Conservation (phyloP, 1,140 invertebrate species). For the Danaus plexippus region DNA sequence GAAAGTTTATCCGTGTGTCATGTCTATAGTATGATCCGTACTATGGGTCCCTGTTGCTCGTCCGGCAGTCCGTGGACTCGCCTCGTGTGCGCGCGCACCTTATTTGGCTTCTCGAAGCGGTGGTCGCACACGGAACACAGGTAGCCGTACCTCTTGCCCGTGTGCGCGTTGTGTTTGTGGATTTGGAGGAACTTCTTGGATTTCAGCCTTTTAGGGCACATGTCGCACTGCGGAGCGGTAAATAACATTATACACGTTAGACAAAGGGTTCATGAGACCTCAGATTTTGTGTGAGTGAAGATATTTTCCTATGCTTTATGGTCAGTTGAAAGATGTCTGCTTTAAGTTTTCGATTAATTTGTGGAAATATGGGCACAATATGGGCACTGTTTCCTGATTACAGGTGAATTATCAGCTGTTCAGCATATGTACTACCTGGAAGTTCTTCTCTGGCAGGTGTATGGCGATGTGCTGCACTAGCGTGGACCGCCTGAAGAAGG, state of each 20-base stretch:
- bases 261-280: too few species aligned
- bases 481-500: conserved; percentile 51
- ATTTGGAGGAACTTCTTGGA: conserved; percentile 63
- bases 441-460: conserved; percentile 57
- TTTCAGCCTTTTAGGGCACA: conserved; percentile 56
- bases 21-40: conserved; percentile 35
- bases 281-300: too few species aligned
- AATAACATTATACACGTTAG: too few species aligned
- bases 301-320: too few species aligned
- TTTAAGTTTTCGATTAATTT: too few species aligned
- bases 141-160: conserved; percentile 50
- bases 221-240: conserved; percentile 38
- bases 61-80: conserved; percentile 49
- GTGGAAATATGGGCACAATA: too few species aligned
- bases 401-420: conserved; percentile 1
- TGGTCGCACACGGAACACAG: conserved; percentile 52
- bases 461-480: conserved; percentile 58
- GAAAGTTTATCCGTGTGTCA: neutral
- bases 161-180: conserved; percentile 61
- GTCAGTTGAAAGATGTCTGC: too few species aligned
- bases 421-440: conserved; percentile 36
- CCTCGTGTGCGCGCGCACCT: conserved; percentile 49
- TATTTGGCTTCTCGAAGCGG: conserved; percentile 58
- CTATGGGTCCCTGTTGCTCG: conserved; percentile 39
- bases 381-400: too few species aligned